Conservation (phyloP, 2,888 invertebrate genomes). For the Prostheceraeus crozeri region DNA sequence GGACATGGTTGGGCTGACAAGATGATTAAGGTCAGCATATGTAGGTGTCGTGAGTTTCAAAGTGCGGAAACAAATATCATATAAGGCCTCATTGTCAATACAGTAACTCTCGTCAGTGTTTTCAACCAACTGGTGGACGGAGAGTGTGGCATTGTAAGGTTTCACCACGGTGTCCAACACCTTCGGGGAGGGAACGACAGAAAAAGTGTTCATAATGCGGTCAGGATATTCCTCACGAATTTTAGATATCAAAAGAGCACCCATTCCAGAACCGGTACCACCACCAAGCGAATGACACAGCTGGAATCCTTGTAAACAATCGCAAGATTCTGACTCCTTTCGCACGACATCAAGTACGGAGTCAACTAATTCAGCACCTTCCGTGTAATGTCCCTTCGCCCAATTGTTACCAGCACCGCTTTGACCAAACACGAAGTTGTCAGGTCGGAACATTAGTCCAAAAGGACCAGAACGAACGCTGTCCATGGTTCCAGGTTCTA, state of each 20-base stretch:
- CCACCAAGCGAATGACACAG: constrained; percentile 62
- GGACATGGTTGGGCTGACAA: constrained; percentile 38
- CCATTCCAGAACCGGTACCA: constrained; percentile 30
- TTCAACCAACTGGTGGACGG: constrained; percentile 38
- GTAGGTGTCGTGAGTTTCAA: constrained; percentile 37
- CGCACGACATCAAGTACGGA: constrained; percentile 63
- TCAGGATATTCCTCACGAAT: constrained; percentile 41
- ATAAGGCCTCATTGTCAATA: constrained; percentile 40
- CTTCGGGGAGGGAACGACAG: constrained; percentile 78
- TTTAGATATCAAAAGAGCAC: constrained; percentile 19
- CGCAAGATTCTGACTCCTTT: constrained; percentile 74
- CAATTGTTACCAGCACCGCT: constrained; percentile 15
- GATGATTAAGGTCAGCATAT: constrained; percentile 38
- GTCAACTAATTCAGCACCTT: constrained; percentile 79
- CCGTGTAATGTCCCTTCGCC: constrained; percentile 53
- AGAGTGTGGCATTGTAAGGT: constrained; percentile 39
- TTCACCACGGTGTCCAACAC: constrained; percentile 43
- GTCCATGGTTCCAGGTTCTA: constrained; percentile 97
- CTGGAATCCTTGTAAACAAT: constrained; percentile 69
- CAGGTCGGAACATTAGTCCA: constrained; percentile 86
- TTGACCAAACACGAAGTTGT: constrained; percentile 76
- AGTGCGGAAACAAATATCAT: constrained; percentile 39
- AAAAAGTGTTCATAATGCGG: constrained; percentile 87
- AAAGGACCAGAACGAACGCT: constrained; percentile 61
- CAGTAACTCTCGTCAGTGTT: constrained; percentile 38